Base-by-base conservation (phyloP, 2,888 invertebrate genomes). In the Steinernema carpocapsae region DNA sequence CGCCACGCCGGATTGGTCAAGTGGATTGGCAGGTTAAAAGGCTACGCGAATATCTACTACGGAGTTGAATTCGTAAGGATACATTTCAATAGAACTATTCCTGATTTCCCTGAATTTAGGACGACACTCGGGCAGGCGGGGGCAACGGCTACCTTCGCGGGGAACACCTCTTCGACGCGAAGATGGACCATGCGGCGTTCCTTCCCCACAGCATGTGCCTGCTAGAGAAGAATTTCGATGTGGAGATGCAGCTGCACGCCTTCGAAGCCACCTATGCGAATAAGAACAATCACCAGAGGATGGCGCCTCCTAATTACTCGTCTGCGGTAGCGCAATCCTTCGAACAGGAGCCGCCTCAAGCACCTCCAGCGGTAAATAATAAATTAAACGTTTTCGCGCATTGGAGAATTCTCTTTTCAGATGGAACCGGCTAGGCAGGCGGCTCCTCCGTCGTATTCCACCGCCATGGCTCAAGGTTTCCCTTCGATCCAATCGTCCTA, bases 261-360 rank as follows among this genome's bases (percentile, higher is more conserved):
- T 56, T 22, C 56, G 56, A 56, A 56, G 56, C 19, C 6, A 24
- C 56, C 26, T 56, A 26, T 24, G 56, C 56, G 56, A 56, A 56
- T 22, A 56, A 56, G 22, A 56, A 56, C 10, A 22, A 56, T 26
- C 24, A 19, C 12, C 51, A 51, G 19, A 22, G 56, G 56, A 56
- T 56, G 56, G 24, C 56, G 6, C 56, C 56, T 24, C 56, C 56
- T 19, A 56, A 19, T 19, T 56, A 56, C 56, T 22, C 26, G 26
- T 56, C 56, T 3, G 6, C 26, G 17, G 10, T 26, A 6, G 10
- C 56, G 6, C 26, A 3, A 14, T 24, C 26, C 56, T 56, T 7
- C 4, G 26, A 10, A 1, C 56, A 56, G 12, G 43, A 43, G 7
- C 43, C 10, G 10, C n/a, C n/a, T n/a, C 43, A 43, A 14, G 43